These are phyloP conservation scores for Terrapene triunguis DNA, from an alignment of 2,113 vertebrate species.

Conservation along the genomic window DNA sequence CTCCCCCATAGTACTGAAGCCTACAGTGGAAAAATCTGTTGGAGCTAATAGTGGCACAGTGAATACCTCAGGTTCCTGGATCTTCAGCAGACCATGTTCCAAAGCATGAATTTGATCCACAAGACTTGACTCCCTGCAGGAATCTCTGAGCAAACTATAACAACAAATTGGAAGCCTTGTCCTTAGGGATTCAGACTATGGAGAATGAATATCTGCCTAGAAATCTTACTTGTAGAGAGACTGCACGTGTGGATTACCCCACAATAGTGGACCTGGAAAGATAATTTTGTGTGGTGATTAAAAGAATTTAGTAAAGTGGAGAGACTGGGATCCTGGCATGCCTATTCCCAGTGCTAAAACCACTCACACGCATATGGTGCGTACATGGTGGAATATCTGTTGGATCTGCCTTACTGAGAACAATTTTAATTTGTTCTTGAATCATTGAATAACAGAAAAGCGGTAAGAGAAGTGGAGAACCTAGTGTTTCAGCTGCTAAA, in stretches of 20 bases:
- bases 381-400: neutral
- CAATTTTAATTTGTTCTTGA: neutral
- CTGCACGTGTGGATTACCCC: neutral
- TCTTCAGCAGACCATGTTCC: neutral
- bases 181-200: neutral
- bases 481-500: neutral
- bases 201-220: neutral
- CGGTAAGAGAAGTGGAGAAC: neutral
- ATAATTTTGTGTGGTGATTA: neutral
- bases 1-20: neutral
- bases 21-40: neutral
- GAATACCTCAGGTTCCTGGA: neutral
- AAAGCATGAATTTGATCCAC: neutral
- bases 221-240: neutral
- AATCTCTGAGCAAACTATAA: neutral
- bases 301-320: neutral
- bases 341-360: neutral
- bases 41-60: neutral
- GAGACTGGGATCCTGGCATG: neutral
- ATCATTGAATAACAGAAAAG: neutral
- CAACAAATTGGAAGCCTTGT: neutral
- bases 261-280: slow-evolving; percentile 1
- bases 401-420: neutral
- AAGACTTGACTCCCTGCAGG: neutral
- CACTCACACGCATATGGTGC: neutral